Base-by-base conservation (phyloP, 92 coral and sea anemone genomes). In the Bergia sp. region DNA sequence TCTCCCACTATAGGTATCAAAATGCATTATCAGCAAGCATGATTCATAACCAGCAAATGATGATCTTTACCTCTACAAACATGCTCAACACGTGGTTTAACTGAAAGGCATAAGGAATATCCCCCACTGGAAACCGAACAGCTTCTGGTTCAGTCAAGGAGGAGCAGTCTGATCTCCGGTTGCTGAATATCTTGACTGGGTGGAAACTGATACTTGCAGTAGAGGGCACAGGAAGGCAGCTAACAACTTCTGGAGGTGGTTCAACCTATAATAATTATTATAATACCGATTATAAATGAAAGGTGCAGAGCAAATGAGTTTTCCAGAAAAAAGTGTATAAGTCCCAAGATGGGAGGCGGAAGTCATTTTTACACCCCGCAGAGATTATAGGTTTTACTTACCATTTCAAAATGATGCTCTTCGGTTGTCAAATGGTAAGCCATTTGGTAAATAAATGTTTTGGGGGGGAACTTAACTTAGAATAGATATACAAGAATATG, bases 181-280 rank as follows among this genome's bases (percentile, higher is more conserved):
- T 96, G 77, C 98, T 91, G 83, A 94, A 87, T 76, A 94, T 94
- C 90, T 92, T 91, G 90, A 95, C 90, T 21, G 96, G 96, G 85
- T 96, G 99, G 76, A 96, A 96, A 77, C 93, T 90, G 87, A 96
- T 95, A 55, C 99, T 96, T 69, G 97, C 89, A 36, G 94, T 93
- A 0, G 99, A 96, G 0, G 99, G 99, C 69, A 96, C 94, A 38
- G 99, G 96, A 71, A 96, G 95, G 80, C 95, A 91, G 86, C 94
- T 91, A 18, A 96, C 90, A 66, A 96, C 80, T 39, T 90, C 94
- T 13, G 94, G 80, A 6, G 99, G 98, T 18, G 99, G 95, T 75
- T 95, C 93, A 4, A 91, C 90, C 99, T 96, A 40, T 12, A 37
- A 39, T 13, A 71, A 71, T 7, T 29, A 29, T 29, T 29, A 29